Percentiles rank a stretch among this genome's conserved stretches.
Evolutionary conservation across 2,113 vertebrate species (phyloP).

Genomic region (Porphyrio hochstetteri): DNA sequence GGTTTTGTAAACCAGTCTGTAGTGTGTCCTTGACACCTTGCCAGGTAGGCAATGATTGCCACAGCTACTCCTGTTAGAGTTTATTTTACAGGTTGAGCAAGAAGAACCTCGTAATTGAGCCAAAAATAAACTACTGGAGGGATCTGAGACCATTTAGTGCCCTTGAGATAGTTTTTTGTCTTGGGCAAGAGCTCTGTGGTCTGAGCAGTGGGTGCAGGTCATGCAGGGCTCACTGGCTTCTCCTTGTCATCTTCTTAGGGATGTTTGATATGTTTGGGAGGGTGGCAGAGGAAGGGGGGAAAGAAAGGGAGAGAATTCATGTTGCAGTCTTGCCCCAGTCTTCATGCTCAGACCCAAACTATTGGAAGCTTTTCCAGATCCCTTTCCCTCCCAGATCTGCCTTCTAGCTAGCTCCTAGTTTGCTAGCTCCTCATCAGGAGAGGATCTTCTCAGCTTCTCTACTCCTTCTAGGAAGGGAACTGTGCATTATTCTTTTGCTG

Average conservation of each 20-base stretch:
- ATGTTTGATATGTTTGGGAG: background rate
- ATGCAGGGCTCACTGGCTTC: rapidly evolving
- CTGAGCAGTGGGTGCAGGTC: background rate
- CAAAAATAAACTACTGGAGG: background rate
- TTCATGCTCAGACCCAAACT: background rate
- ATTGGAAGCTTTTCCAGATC: background rate
- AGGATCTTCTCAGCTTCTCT: background rate
- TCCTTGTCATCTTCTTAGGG: background rate
- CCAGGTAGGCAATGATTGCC: background rate
- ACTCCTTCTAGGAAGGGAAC: background rate
- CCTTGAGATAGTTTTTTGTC: background rate
- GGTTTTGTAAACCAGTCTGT: background rate
- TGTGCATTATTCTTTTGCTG: too few species aligned
- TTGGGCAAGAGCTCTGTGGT: background rate
- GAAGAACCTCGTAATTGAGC: background rate
- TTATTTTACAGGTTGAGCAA: background rate
- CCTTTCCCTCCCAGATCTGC: rapidly evolving
- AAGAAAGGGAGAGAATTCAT: background rate
- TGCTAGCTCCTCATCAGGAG: background rate
- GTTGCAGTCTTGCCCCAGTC: background rate
- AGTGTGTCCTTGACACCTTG: background rate
- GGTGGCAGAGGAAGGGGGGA: background rate
- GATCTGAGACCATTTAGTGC: background rate
- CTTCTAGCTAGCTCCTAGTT: background rate
- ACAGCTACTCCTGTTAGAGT: background rate